Evolutionary conservation across 2,113 vertebrate species (phyloP).

Genomic region (Terrapene triunguis): DNA sequence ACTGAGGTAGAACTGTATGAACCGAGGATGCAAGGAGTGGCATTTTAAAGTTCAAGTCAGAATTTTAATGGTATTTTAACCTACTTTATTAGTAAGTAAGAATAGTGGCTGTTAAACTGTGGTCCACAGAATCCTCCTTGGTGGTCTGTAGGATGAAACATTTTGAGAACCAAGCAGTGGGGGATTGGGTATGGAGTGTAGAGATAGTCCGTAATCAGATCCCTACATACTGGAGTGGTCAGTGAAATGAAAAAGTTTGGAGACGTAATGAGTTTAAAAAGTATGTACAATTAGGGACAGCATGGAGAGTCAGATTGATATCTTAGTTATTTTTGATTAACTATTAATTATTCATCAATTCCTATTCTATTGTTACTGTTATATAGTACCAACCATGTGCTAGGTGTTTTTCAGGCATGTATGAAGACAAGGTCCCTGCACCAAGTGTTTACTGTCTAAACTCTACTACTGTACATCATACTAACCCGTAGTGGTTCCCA

Average conservation of each 20-base stretch:
- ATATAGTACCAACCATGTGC: not conserved
- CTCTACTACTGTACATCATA: not conserved
- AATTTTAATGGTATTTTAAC: slow-evolving; percentile 64
- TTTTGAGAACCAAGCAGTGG: slow-evolving; percentile 17
- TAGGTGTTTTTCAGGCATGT: not conserved
- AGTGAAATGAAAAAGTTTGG: slow-evolving; percentile 8
- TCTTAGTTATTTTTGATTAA: not conserved
- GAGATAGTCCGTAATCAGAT: not conserved
- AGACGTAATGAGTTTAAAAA: not conserved
- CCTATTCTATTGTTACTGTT: not conserved
- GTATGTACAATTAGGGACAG: not conserved
- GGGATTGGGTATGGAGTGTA: not conserved
- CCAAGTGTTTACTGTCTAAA: not conserved
- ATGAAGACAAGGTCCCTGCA: not conserved
- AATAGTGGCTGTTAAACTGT: slow-evolving; percentile 24
- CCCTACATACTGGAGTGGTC: not conserved
- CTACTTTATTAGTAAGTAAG: slow-evolving; percentile 57
- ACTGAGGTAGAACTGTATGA: slow-evolving; percentile 7
- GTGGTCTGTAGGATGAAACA: not conserved
- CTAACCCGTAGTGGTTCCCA: not conserved
- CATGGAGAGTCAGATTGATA: not conserved
- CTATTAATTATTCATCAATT: not conserved
- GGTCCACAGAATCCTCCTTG: slow-evolving; percentile 37
- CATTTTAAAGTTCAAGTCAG: slow-evolving; percentile 48
- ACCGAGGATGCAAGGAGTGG: not conserved